phyloP scores from a whole-genome alignment of 2,113 vertebrate species.

The Tympanuchus pallidicinctus region DNA sequence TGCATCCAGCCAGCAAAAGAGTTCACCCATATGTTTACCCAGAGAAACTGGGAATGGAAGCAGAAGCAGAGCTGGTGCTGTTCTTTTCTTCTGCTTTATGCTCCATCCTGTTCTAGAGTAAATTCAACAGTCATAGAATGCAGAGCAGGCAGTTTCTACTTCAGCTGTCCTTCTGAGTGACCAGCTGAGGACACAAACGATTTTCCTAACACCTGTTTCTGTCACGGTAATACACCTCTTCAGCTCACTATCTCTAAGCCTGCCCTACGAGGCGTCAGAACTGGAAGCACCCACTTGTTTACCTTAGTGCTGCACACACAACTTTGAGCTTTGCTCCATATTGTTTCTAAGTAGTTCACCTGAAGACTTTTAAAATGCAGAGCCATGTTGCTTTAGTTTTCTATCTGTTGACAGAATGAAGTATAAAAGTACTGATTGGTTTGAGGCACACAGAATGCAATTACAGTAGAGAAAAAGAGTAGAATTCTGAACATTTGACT shows the following conservation, averaged over 20 bases:
- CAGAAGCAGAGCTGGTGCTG: neutral
- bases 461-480: neutral
- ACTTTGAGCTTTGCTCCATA: neutral
- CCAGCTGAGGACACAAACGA: neutral
- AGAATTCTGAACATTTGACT: neutral
- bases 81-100: neutral
- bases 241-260: neutral
- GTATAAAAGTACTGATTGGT: neutral
- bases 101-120: neutral
- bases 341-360: neutral
- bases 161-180: neutral
- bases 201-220: neutral
- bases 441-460: conserved; percentile 28
- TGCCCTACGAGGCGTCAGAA: fast-evolving
- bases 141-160: neutral
- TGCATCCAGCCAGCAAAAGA: neutral
- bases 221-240: neutral
- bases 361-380: neutral
- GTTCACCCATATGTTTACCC: neutral
- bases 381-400: neutral
- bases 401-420: conserved; percentile 27
- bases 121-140: neutral
- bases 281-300: neutral
- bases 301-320: neutral
- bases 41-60: neutral